phyloP scores from a whole-genome alignment of 2,113 vertebrate species.

The Naja naja region DNA sequence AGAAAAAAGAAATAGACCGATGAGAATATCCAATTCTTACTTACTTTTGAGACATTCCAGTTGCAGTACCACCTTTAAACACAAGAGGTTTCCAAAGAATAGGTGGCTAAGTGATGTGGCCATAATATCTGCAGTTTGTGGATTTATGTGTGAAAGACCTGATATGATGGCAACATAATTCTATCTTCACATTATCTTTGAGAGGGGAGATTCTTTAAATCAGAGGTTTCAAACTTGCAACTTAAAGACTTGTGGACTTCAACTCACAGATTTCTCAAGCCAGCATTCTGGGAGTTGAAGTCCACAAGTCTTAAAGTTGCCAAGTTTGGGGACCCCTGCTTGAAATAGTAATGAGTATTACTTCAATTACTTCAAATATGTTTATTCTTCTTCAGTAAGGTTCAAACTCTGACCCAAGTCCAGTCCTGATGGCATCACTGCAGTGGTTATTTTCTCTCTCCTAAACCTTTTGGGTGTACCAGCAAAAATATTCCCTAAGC shows the following conservation, averaged over 20 bases:
- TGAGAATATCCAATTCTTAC: not conserved
- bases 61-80: not conserved
- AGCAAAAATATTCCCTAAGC: not conserved
- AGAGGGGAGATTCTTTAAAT: not conserved
- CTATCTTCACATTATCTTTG: not conserved
- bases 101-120: not conserved
- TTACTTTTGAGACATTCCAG: not conserved
- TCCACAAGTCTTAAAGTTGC: no score
- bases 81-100: not conserved
- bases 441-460: not conserved
- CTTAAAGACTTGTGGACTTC: no score
- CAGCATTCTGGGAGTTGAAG: no score
- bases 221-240: no score
- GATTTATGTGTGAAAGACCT: not conserved
- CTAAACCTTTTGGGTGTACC: not conserved
- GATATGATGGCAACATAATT: not conserved
- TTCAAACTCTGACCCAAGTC: not conserved
- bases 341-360: not conserved
- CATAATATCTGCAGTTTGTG: not conserved
- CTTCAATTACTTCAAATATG: not conserved
- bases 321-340: no score
- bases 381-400: not conserved
- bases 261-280: no score
- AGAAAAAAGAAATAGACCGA: not conserved
- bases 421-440: not conserved